A percentile compares a stretch with the other conserved stretches of the same genome.
Conservation (phyloP, 1,140 invertebrate species). For the Bicyclus anynana region DNA sequence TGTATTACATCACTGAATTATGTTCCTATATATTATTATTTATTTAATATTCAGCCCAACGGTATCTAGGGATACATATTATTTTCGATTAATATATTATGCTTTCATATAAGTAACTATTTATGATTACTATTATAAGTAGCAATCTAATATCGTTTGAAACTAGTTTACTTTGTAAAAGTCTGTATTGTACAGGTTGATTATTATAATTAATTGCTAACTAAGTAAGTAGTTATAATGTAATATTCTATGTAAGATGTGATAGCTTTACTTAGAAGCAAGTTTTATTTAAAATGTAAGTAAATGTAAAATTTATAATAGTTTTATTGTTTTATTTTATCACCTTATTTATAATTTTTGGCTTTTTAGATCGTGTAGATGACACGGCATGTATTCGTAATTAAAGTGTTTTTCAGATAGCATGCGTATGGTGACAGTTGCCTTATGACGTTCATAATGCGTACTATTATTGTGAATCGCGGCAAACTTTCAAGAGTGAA, state of each 20-base stretch:
- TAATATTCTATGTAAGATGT: constrained; percentile 66
- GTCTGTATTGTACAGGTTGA: constrained; percentile 56
- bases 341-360: constrained; percentile 49
- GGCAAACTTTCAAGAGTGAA: too few relatives aligned
- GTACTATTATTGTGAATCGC: too few relatives aligned
- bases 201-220: constrained; percentile 70
- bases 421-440: too few relatives aligned
- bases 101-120: constrained; percentile 51
- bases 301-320: constrained; percentile 63
- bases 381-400: constrained; percentile 35
- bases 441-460: too few relatives aligned
- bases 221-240: constrained; percentile 36
- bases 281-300: constrained; percentile 70
- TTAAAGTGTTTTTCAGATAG: too few relatives aligned
- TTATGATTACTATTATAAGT: constrained; percentile 54
- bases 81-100: constrained; percentile 30
- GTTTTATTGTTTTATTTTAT: constrained; percentile 68
- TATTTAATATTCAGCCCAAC: constrained; percentile 41
- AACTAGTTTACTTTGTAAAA: constrained; percentile 50
- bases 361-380: constrained; percentile 39
- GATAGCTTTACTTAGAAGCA: constrained; percentile 74
- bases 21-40: constrained; percentile 67
- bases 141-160: constrained; percentile 23
- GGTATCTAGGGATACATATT: constrained; percentile 24
- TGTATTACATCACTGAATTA: constrained; percentile 48